phyloP scores from a whole-genome alignment of 2,797 vertebrate genomes.

The Sorex maritimensis region DNA sequence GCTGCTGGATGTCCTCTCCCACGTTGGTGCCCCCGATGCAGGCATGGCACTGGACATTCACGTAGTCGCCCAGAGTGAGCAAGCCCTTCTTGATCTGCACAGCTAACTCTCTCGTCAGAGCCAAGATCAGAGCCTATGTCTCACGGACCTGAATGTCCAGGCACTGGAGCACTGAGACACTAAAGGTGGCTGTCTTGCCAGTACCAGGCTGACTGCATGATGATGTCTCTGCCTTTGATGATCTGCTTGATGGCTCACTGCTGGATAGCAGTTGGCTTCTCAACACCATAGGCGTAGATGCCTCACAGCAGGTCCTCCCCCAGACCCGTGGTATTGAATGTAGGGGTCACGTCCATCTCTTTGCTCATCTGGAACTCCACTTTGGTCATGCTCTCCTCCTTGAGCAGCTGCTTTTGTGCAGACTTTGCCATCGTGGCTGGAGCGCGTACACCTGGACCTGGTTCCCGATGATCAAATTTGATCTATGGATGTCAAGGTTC shows the following conservation, averaged over 20 bases:
- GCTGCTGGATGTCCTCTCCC: slow-evolving; percentile 97
- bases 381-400: slow-evolving; percentile 99
- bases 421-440: slow-evolving; percentile 86
- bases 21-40: slow-evolving; percentile 99
- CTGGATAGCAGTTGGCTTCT: slow-evolving; percentile 98
- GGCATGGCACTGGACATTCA: slow-evolving; percentile 98
- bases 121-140: slow-evolving; percentile 97
- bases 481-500: too few species aligned
- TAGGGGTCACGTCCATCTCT: slow-evolving; percentile 98
- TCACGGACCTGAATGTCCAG: slow-evolving; percentile 99
- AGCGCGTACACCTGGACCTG: neutral
- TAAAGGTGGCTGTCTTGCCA: slow-evolving; percentile 98
- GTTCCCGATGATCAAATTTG: too few species aligned
- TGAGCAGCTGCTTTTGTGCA: slow-evolving; percentile 94
- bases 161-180: slow-evolving; percentile 97
- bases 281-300: slow-evolving; percentile 98
- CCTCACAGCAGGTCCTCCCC: slow-evolving; percentile 97
- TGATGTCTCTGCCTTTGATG: slow-evolving; percentile 98
- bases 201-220: slow-evolving; percentile 99
- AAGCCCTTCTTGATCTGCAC: slow-evolving; percentile 99
- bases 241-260: slow-evolving; percentile 99
- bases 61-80: slow-evolving; percentile 97
- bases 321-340: slow-evolving; percentile 98
- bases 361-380: slow-evolving; percentile 99
- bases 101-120: slow-evolving; percentile 97